Evolutionary conservation across 2,797 vertebrate genomes (phyloP), one percentile per base, ranked within the genome.

Genomic region (Sciaenops ocellatus): DNA sequence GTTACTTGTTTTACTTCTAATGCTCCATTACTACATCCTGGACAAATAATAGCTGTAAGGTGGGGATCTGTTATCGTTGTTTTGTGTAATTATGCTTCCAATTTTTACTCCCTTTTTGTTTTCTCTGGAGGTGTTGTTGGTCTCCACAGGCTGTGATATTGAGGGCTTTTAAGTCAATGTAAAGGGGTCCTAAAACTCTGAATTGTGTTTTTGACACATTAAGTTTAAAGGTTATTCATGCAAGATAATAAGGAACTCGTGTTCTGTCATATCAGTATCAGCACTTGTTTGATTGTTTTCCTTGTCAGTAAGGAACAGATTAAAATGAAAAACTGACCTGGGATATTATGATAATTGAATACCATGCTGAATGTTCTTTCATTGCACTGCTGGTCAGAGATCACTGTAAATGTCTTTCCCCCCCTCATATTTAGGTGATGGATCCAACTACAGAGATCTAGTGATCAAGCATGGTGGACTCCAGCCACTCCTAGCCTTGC

Each of bases 401-500:
- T 81, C 22, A 65, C 5, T 54, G 6, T 62, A 34, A 64, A 62
- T 68, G 34, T 52, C 20, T 69, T 22, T 22, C 38, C 44, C 5
- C 5, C n/a, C 51, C 52, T 59, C 1, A 50, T 22, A 77, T 82
- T 52, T 67, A 99, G 98, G 98, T 90, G 98, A 99, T 80, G 97
- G 98, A 3, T 96, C 98, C 30, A 80, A 84, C 61, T 96, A 95
- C 87, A 95, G 98, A 90, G 98, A 99, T 89, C 91, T 96, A 42
- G 97, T 99, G 73, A 98, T 99, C 89, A 97, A 97, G 76, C 96
- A 97, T 12, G 97, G 97, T 64, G 97, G 96, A 24, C 86, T 98
- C 3, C 92, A 95, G 5, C 95, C 96, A 0, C 94, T 99, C 10
- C 84, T 99, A 61, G 92, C 93, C 56, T 90, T 98, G 42, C 90